phyloP scores from a whole-genome alignment of 1,140 invertebrate species.

The Drosophila arizonae region DNA sequence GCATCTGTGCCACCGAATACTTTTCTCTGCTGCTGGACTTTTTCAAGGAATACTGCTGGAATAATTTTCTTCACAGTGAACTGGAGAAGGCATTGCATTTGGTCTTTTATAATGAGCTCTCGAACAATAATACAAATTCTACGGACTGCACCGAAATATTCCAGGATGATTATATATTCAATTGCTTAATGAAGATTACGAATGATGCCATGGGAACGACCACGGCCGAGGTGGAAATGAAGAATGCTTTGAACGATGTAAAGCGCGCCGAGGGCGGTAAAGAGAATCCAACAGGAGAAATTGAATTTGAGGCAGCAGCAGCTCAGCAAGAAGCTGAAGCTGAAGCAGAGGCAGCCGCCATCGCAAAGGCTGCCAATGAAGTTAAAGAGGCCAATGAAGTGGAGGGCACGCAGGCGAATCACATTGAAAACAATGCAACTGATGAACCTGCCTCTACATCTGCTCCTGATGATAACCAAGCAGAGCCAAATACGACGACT shows the following conservation, averaged over 20 bases:
- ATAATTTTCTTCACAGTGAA: slow-evolving; percentile 94
- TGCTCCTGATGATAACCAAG: slow-evolving; percentile 11
- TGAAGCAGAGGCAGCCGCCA: slow-evolving; percentile 26
- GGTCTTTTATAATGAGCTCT: slow-evolving; percentile 84
- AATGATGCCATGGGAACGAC: slow-evolving; percentile 8
- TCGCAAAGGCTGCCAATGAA: slow-evolving; percentile 16
- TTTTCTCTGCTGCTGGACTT: slow-evolving; percentile 87
- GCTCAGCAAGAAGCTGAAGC: slow-evolving; percentile 38
- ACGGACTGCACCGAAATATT: slow-evolving; percentile 55
- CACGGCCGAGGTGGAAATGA: slow-evolving; percentile 45
- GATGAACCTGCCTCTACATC: slow-evolving; percentile 22
- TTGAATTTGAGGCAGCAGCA: slow-evolving; percentile 45
- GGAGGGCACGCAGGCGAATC: slow-evolving; percentile 35
- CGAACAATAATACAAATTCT: slow-evolving; percentile 63
- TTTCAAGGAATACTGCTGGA: slow-evolving; percentile 93
- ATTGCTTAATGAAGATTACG: slow-evolving; percentile 46
- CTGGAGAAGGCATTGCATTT: slow-evolving; percentile 89
- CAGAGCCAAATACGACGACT: slow-evolving; percentile 14
- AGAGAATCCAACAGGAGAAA: slow-evolving; percentile 8
- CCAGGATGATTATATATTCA: slow-evolving; percentile 40
- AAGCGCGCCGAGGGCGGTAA: slow-evolving; percentile 52
- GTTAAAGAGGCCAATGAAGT: background rate
- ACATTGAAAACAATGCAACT: slow-evolving; percentile 22
- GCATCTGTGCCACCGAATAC: slow-evolving; percentile 80
- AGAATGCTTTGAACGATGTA: slow-evolving; percentile 52